Evolutionary conservation across 2,888 invertebrate species (phyloP).

Genomic region (Noctua janthe): DNA sequence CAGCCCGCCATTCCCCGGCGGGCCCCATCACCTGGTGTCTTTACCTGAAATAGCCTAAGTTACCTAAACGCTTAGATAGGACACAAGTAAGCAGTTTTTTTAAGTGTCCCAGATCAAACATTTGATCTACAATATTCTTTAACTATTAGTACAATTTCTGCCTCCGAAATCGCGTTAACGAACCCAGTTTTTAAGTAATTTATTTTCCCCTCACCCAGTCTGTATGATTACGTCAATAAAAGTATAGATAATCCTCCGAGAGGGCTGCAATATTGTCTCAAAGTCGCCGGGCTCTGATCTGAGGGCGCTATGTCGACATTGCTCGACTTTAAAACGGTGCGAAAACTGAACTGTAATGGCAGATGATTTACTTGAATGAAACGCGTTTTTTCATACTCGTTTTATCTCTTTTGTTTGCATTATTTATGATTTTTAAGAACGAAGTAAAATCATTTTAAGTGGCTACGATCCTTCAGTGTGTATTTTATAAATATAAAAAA

Average conservation of each 20-base stretch:
- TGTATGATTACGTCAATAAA: conserved; percentile 71
- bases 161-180: conserved; percentile 29
- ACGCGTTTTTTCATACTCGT: neutral
- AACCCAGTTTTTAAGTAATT: conserved; percentile 39
- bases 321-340: conserved; percentile 47
- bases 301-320: conserved; percentile 56
- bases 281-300: conserved; percentile 63
- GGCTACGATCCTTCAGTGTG: neutral
- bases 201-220: conserved; percentile 64
- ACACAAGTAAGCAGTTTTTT: too few relatives aligned
- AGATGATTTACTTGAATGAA: conserved; percentile 32
- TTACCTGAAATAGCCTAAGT: too few relatives aligned
- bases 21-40: too few relatives aligned
- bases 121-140: neutral
- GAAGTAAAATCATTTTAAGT: neutral
- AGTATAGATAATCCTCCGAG: conserved; percentile 64
- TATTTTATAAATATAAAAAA: conserved; percentile 3
- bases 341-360: conserved; percentile 35
- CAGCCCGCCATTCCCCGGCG: too few relatives aligned
- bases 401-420: conserved; percentile 3
- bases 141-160: neutral
- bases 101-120: neutral
- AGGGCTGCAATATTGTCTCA: conserved; percentile 73
- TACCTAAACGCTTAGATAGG: too few relatives aligned
- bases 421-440: conserved; percentile 14